phyloP scores from a whole-genome alignment of 2,888 invertebrate genomes.

The Latrodectus hesperus region DNA sequence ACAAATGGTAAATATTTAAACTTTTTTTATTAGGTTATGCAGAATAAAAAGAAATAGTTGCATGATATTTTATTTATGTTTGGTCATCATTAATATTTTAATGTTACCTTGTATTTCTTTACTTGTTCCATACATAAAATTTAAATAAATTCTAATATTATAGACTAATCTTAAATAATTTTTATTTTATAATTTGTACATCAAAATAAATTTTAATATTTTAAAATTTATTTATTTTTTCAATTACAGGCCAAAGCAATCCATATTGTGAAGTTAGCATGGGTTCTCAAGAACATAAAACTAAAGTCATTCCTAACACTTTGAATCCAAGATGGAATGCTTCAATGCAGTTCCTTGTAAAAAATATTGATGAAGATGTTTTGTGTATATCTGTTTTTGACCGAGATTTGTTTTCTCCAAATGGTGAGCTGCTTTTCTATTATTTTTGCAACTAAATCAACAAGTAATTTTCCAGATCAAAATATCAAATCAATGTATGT shows the following conservation, averaged over 20 bases:
- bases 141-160: no score
- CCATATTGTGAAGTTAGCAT: slow-evolving; percentile 84
- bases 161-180: no score
- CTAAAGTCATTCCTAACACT: slow-evolving; percentile 79
- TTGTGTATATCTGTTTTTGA: slow-evolving; percentile 83
- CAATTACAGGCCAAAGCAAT: slow-evolving; percentile 80
- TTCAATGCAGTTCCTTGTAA: slow-evolving; percentile 85
- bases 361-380: slow-evolving; percentile 82
- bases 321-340: slow-evolving; percentile 83
- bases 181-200: no score
- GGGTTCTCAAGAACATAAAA: slow-evolving; percentile 83
- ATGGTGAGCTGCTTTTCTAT: slow-evolving; percentile 78
- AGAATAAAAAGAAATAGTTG: no score
- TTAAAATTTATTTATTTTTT: neutral
- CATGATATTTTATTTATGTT: neutral
- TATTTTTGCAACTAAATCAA: no score
- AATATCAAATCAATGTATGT: no score
- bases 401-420: slow-evolving; percentile 83
- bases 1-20: slow-evolving; percentile 74
- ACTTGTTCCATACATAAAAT: no score
- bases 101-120: neutral
- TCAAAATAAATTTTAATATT: no score
- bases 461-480: no score
- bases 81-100: slow-evolving; percentile 1
- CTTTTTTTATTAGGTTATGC: no score